These are phyloP conservation scores for Prionailurus bengalensis DNA, from an alignment of 2,113 vertebrate genomes.

Conservation along the genomic window DNA sequence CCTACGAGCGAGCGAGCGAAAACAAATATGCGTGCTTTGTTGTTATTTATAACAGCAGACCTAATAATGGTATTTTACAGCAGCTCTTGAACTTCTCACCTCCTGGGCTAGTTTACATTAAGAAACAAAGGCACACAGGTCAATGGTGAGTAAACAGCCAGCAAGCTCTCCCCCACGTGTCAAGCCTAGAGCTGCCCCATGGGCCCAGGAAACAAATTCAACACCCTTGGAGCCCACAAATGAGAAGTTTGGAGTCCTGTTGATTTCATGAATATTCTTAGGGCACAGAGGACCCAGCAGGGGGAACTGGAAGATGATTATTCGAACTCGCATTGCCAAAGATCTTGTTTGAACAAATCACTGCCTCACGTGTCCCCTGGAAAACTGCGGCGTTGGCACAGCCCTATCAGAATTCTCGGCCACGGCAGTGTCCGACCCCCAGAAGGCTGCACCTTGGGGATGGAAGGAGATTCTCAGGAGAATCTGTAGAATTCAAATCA, in stretches of 20 bases:
- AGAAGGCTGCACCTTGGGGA: not conserved
- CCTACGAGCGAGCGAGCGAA: not conserved
- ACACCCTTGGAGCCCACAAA: not conserved
- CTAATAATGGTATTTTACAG: not conserved
- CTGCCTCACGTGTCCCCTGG: not conserved
- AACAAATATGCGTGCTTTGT: not conserved
- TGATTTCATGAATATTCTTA: not conserved
- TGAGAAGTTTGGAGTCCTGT: rapidly evolving
- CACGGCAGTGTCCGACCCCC: not conserved
- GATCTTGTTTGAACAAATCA: not conserved
- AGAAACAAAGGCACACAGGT: not conserved
- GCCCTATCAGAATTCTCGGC: not conserved
- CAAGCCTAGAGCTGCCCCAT: rapidly evolving
- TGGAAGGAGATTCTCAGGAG: not conserved
- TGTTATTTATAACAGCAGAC: not conserved
- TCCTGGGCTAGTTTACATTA: not conserved
- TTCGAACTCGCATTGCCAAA: not conserved
- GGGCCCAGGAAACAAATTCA: not conserved
- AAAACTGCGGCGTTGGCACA: not conserved
- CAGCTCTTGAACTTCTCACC: not conserved
- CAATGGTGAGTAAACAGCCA: not conserved
- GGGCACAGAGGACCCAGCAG: not conserved
- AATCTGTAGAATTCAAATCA: not conserved
- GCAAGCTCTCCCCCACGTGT: rapidly evolving
- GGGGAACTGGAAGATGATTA: not conserved